A percentile compares a stretch with the other conserved stretches of the same genome.
Conservation (phyloP, 1,140 invertebrate species). For the Panulirus ornatus region DNA sequence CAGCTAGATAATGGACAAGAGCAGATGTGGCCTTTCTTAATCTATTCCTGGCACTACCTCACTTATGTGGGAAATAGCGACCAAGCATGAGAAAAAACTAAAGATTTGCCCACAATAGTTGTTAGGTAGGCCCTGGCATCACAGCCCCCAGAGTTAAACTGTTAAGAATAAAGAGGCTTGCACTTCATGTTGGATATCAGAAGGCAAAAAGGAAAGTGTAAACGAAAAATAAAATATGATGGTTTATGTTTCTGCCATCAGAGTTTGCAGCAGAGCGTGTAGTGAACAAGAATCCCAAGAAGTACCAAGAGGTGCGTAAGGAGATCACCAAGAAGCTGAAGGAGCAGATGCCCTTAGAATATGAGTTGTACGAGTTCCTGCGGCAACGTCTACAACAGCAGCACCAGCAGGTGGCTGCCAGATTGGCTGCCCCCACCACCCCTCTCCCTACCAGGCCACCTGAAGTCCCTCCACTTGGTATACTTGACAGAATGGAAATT, state of each 20-base stretch:
- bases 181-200: too few species aligned
- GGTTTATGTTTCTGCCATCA: conserved; percentile 77
- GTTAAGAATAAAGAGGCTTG: too few species aligned
- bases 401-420: conserved; percentile 77
- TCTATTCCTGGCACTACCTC: too few species aligned
- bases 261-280: conserved; percentile 80
- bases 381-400: conserved; percentile 89
- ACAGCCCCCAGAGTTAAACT: too few species aligned
- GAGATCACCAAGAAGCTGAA: conserved; percentile 89
- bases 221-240: too few species aligned
- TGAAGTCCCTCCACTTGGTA: conserved; percentile 12
- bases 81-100: too few species aligned
- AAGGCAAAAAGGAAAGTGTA: too few species aligned
- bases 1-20: too few species aligned
- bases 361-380: conserved; percentile 94
- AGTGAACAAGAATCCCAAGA: conserved; percentile 87
- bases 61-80: too few species aligned
- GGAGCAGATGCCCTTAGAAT: conserved; percentile 90
- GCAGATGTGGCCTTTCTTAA: too few species aligned
- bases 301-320: conserved; percentile 91
- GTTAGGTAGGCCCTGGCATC: too few species aligned
- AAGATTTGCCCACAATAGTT: too few species aligned
- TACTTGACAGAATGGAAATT: conserved; percentile 57
- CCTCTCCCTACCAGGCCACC: conserved; percentile 33
- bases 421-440: conserved; percentile 38